Evolutionary conservation across 2,113 vertebrate genomes (phyloP).

Genomic region (Petroica traversi): DNA sequence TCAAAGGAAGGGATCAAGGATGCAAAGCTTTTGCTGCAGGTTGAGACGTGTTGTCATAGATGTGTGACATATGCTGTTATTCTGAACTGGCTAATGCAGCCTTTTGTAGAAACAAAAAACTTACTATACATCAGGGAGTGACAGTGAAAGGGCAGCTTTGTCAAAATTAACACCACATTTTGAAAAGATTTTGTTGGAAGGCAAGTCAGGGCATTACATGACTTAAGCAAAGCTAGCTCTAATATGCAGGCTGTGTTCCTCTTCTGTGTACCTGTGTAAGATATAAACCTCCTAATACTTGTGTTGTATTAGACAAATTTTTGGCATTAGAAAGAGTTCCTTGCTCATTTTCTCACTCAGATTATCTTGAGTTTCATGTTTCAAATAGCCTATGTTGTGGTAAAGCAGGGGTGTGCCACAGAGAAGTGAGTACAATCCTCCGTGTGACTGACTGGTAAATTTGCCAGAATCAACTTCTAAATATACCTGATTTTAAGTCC

Average conservation of each 20-base stretch:
- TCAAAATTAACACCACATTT: background rate
- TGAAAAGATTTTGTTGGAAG: background rate
- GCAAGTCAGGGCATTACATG: background rate
- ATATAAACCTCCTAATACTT: background rate
- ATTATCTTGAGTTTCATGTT: background rate
- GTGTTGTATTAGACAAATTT: background rate
- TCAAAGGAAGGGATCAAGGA: background rate
- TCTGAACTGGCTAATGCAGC: background rate
- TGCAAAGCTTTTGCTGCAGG: background rate
- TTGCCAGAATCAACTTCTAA: background rate
- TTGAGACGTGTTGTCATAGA: accelerated
- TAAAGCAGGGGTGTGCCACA: background rate
- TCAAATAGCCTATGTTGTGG: background rate
- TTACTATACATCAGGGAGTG: background rate
- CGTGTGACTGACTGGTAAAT: background rate
- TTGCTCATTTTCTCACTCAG: background rate
- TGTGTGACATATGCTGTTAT: background rate
- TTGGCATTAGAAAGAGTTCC: background rate
- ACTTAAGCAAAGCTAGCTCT: background rate
- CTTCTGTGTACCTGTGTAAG: background rate
- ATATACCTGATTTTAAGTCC: background rate
- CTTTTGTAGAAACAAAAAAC: background rate
- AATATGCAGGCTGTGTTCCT: background rate
- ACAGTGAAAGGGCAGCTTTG: background rate
- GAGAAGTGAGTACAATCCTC: background rate